Base-by-base conservation (phyloP, 1,140 invertebrate species). In the Eciton burchellii region DNA sequence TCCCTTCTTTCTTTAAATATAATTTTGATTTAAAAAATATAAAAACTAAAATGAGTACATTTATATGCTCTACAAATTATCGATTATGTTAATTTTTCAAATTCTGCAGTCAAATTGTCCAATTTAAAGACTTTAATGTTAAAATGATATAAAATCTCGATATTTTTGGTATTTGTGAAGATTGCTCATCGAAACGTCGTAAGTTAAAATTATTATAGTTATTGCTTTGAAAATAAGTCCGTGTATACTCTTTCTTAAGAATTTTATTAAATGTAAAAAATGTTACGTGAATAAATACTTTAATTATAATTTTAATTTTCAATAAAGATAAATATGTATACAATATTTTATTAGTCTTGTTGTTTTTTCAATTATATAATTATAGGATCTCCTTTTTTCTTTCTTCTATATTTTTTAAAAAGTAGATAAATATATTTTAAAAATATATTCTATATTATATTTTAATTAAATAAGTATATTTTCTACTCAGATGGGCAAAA, bases 401-500 rank as follows among this genome's bases (percentile, higher is more conserved):
- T 21, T n/a, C 19, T 41, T 43, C 4, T 59, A 19, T 41, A 43
- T 43, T 1, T 12, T 47, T 29, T 5, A 1, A 54, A 54, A 71
- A n/a, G n/a, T 54, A 57, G 11, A n/a, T 41, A 60, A 62, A 59
- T 19, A 47, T n/a, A 35, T 63, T 72, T 5, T 63, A 35, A 26
- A 1, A 19, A 29, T 41, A 26, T 26, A 12, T 54, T 35, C 35
- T 35, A 35, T 35, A 35, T 35, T 35, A 6, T 35, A 35, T 35
- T 35, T 6, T 35, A 35, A 35, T 35, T 35, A 35, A 35, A 26
- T 19, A 45, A 12, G 47, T 52, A 56, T 24, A 57, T 81, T 60
- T 81, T 26, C 0, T 26, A 24, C 35, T 41, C 11, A 68, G 63
- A 79, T 79, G 77, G 35, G 35, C 21, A 59, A 68, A 9, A 83